phyloP scores from a whole-genome alignment of 1,140 invertebrate genomes.

The Zaprionus lachaisei region DNA sequence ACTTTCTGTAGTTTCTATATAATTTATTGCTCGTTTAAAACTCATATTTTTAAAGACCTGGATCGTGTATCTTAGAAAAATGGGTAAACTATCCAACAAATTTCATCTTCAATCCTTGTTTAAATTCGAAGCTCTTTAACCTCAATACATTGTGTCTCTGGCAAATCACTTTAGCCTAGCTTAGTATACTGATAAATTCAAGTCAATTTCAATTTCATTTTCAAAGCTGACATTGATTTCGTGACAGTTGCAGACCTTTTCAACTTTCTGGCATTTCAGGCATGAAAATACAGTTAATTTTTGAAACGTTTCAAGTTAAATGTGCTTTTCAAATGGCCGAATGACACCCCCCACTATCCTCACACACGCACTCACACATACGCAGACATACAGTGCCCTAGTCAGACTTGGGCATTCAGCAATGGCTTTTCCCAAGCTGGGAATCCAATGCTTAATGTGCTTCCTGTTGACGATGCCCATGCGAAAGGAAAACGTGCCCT shows the following conservation, averaged over 20 bases:
- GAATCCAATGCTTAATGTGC: conserved; percentile 68
- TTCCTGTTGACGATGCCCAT: conserved; percentile 72
- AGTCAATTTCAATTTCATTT: conserved; percentile 2
- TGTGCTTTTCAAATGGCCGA: conserved; percentile 35
- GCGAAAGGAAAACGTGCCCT: conserved; percentile 38
- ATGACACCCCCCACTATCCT: conserved; percentile 1
- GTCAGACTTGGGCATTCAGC: conserved; percentile 53
- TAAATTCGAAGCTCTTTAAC: neutral
- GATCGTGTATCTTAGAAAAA: too few species aligned
- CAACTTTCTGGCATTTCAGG: conserved; percentile 41
- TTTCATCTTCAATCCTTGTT: neutral
- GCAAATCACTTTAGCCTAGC: neutral
- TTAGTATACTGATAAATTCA: neutral
- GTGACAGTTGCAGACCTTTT: conserved; percentile 18
- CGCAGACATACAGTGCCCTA: neutral
- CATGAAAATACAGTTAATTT: conserved; percentile 59
- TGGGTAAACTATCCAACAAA: too few species aligned
- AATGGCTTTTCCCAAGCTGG: conserved; percentile 25
- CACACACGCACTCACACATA: conserved; percentile 24
- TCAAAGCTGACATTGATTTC: neutral
- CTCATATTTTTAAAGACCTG: too few species aligned
- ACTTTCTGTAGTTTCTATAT: neutral
- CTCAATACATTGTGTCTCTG: neutral
- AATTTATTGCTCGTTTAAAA: too few species aligned
- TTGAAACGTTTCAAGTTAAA: conserved; percentile 72